Base-by-base conservation (phyloP, 2,113 vertebrate genomes). In the Struthio camelus region DNA sequence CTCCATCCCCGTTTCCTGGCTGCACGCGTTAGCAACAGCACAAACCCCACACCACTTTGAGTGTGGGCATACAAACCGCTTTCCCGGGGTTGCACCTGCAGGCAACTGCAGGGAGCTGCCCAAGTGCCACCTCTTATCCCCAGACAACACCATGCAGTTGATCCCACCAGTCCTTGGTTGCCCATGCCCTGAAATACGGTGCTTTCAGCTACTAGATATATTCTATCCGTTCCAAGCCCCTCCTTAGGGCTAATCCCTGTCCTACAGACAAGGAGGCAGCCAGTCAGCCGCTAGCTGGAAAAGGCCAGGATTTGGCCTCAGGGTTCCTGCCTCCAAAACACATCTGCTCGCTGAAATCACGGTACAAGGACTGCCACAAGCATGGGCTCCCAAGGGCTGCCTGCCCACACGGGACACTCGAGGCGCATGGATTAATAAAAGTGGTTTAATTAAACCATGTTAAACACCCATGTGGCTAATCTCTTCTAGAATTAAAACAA, bases 401-500 rank as follows among this genome's bases (percentile, higher is more conserved):
- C 86, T 54, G 5, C 25, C 44, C 64, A 34, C 51, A 19, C 0
- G 1, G 53, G 51, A 72, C 76, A 78, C 82, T 48, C n/a, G 58
- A 54, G 64, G 72, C 62, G 69, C 19, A 6, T 6, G 14, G 61
- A 86, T 92, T 88, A 83, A 92, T 80, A 34, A 18, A 75, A 91
- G 32, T 61, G 54, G 54, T 58, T 94, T 96, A 90, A 95, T 96
- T 95, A 96, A 94, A 86, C 67, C 73, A 46, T 16, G 69, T 51
- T 81, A 25, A 76, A 34, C 69, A 78, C 96, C 59, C 56, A 6
- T 1, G 69, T 77, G 91, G 59, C 67, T 73, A 53, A 80, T 70
- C 32, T 80, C 76, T 34, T 36, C 69, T 53, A 66, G 67, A 61
- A 90, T 80, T 64, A 91, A 75, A 54, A 69, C 50, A 75, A 51